These are phyloP conservation scores for Lerista edwardsae DNA, from an alignment of 2,797 vertebrate species.

Conservation along the genomic window DNA sequence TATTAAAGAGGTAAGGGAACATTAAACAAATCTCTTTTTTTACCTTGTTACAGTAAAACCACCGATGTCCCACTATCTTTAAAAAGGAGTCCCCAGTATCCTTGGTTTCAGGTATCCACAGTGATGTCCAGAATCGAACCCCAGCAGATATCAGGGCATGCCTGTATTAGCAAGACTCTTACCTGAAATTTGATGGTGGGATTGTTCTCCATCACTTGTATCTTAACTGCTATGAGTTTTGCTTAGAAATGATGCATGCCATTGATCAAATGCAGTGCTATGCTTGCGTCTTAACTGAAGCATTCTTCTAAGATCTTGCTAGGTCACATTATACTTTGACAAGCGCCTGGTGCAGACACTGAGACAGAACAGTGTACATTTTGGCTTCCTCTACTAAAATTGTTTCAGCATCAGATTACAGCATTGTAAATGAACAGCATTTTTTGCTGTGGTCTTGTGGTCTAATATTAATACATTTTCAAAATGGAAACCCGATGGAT, in stretches of 20 bases:
- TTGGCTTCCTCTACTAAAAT: conserved; percentile 68
- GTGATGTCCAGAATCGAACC: too few species aligned
- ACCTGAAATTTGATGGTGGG: conserved; percentile 18
- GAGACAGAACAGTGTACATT: conserved; percentile 61
- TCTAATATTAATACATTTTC: conserved; percentile 75
- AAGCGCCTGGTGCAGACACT: conserved; percentile 51
- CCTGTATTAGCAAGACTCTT: neutral
- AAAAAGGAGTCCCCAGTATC: too few species aligned
- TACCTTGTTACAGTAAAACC: too few species aligned
- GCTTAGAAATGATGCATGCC: conserved; percentile 30
- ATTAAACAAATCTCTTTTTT: too few species aligned
- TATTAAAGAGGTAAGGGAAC: too few species aligned
- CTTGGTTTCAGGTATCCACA: too few species aligned
- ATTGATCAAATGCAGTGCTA: neutral
- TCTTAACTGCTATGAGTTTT: conserved; percentile 32
- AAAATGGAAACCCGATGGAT: conserved; percentile 76
- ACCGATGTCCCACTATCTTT: too few species aligned
- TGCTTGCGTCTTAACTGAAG: conserved; percentile 27
- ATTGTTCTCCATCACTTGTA: neutral
- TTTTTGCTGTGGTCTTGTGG: conserved; percentile 67
- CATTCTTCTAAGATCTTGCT: conserved; percentile 29
- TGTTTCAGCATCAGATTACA: conserved; percentile 66
- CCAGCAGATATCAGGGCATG: too few species aligned
- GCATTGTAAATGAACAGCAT: conserved; percentile 66
- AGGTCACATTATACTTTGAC: conserved; percentile 41